phyloP scores from a whole-genome alignment of 2,113 vertebrate genomes.

The Neodontobutis hainanensis region DNA sequence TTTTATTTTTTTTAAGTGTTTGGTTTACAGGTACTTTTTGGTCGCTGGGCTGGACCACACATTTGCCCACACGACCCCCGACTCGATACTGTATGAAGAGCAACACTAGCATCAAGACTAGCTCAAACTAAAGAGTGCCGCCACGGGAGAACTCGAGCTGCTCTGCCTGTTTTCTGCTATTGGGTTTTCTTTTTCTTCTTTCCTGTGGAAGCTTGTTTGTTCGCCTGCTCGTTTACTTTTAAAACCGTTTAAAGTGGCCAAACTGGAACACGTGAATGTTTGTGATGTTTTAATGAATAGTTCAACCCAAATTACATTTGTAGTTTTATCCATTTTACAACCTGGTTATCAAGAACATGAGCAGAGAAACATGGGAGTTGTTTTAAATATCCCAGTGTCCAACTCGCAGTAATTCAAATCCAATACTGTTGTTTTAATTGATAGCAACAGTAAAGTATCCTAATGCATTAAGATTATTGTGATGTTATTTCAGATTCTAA shows the following conservation, averaged over 20 bases:
- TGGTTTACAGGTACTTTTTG: conserved; percentile 92
- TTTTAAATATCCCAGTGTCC: neutral
- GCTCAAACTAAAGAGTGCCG: conserved; percentile 70
- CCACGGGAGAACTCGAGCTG: conserved; percentile 80
- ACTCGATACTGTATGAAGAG: conserved; percentile 78
- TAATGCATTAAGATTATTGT: conserved; percentile 27
- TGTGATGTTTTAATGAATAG: neutral
- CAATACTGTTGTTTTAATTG: conserved; percentile 31
- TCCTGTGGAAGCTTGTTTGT: conserved; percentile 78
- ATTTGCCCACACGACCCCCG: conserved; percentile 82
- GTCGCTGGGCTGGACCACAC: conserved; percentile 81
- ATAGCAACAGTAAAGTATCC: conserved; percentile 36
- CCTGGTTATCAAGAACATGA: conserved; percentile 15
- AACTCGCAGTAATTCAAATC: conserved; percentile 51
- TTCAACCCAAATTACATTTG: conserved; percentile 22
- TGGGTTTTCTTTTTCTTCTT: conserved; percentile 19
- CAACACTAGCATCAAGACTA: conserved; percentile 74
- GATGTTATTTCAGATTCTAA: conserved; percentile 17
- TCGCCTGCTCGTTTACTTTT: conserved; percentile 33
- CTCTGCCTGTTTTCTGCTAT: conserved; percentile 57
- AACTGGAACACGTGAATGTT: conserved; percentile 47
- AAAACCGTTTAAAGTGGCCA: conserved; percentile 47
- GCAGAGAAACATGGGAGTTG: conserved; percentile 8
- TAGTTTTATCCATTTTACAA: conserved; percentile 14
- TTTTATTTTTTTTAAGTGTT: conserved; percentile 79